Evolutionary conservation across 2,888 invertebrate species (phyloP).

Genomic region (Pachycephus smyrnensis): DNA sequence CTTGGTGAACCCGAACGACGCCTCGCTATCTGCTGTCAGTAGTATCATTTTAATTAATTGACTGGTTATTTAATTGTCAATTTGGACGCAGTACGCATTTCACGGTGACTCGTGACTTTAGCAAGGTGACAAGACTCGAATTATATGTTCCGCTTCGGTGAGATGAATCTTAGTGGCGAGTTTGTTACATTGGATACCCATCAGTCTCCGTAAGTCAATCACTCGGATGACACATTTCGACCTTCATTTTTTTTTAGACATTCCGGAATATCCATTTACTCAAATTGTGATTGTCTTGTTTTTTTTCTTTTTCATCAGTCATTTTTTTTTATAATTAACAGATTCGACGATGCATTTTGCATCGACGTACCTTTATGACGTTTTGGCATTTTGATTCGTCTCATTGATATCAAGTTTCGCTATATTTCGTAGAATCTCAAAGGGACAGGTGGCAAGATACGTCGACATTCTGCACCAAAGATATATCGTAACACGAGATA

Average conservation of each 20-base stretch:
- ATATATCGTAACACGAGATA: background rate
- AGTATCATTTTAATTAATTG: slow-evolving; percentile 1
- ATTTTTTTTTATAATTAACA: background rate
- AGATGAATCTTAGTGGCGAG: background rate
- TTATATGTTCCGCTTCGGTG: background rate
- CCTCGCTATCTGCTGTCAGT: background rate
- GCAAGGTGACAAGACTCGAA: background rate
- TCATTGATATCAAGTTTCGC: background rate
- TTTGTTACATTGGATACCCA: background rate
- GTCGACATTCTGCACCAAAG: background rate
- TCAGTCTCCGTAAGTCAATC: background rate
- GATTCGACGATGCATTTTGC: background rate
- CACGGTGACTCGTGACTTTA: background rate
- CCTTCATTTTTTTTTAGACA: background rate
- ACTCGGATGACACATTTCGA: background rate
- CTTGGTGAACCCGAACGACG: background rate
- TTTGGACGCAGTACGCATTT: background rate
- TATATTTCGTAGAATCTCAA: background rate
- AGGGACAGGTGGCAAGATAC: background rate
- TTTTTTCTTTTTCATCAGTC: background rate
- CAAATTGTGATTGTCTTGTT: background rate
- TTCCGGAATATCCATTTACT: no score
- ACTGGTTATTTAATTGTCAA: background rate
- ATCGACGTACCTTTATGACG: background rate
- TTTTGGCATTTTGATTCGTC: background rate